phyloP scores from a whole-genome alignment of 2,888 invertebrate species.

The Homarus gammarus region DNA sequence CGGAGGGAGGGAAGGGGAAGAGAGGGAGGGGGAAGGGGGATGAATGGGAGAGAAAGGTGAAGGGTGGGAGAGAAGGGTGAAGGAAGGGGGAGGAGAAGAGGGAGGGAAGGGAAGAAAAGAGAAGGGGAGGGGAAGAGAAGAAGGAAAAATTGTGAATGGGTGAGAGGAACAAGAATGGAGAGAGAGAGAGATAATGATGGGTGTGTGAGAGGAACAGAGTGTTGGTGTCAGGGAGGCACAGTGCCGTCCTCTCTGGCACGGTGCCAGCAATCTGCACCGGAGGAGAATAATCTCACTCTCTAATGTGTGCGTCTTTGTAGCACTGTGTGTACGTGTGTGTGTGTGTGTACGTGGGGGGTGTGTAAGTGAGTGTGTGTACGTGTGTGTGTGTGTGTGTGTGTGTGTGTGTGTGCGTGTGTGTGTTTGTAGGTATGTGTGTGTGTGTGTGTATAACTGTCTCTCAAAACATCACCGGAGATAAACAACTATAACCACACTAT shows the following conservation, averaged over 20 bases:
- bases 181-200: neutral
- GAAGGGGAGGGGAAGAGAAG: neutral
- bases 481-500: too few species aligned
- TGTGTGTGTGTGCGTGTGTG: too few species aligned
- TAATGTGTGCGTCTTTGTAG: constrained; percentile 33
- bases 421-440: too few species aligned
- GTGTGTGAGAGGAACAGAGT: neutral
- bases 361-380: too few species aligned
- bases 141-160: neutral
- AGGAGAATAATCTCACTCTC: constrained; percentile 34
- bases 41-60: neutral
- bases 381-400: too few species aligned
- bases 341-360: too few species aligned
- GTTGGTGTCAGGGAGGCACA: constrained; percentile 5
- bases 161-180: neutral
- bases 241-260: constrained; percentile 20
- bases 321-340: constrained; percentile 8
- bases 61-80: neutral
- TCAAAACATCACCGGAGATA: too few species aligned
- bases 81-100: neutral
- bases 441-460: too few species aligned
- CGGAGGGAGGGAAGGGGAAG: neutral
- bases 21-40: neutral
- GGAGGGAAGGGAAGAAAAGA: neutral
- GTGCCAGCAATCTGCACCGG: constrained; percentile 31